Conservation (phyloP, 2,113 vertebrate species). For the Atlantisia rogersi region DNA sequence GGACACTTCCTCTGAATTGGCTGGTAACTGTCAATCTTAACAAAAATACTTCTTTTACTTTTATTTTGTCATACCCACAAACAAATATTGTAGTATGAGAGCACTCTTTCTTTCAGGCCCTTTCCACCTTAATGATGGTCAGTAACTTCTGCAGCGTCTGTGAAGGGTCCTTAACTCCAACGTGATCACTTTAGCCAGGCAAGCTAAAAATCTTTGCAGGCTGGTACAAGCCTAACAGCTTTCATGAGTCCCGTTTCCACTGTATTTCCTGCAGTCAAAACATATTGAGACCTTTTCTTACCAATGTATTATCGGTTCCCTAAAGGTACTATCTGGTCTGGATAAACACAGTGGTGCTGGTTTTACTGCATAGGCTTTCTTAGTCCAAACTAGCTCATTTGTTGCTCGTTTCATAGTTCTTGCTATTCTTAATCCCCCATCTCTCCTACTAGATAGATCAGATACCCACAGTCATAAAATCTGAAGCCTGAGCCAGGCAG, state of each 20-base stretch:
- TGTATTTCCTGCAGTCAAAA: neutral
- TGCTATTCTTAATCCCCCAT: neutral
- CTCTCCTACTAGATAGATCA: neutral
- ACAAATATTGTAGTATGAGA: neutral
- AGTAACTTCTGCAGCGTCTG: neutral
- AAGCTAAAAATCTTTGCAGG: neutral
- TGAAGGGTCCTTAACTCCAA: neutral
- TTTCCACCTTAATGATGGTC: neutral
- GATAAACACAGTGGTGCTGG: neutral
- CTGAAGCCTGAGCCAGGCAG: neutral
- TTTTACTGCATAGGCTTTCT: neutral
- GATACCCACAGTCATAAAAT: conserved; percentile 17
- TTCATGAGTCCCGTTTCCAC: neutral
- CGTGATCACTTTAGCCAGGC: neutral
- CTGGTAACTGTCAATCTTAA: neutral
- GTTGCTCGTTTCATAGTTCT: neutral
- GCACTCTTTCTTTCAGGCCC: neutral
- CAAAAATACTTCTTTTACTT: neutral
- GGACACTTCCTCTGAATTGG: neutral
- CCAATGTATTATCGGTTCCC: neutral
- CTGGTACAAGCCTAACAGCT: neutral
- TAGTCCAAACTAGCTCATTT: neutral
- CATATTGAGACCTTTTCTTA: neutral
- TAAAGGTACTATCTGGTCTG: neutral
- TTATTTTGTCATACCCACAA: neutral